Evolutionary conservation across 2,797 vertebrate genomes (phyloP).

Genomic region (Eulemur coronatus): DNA sequence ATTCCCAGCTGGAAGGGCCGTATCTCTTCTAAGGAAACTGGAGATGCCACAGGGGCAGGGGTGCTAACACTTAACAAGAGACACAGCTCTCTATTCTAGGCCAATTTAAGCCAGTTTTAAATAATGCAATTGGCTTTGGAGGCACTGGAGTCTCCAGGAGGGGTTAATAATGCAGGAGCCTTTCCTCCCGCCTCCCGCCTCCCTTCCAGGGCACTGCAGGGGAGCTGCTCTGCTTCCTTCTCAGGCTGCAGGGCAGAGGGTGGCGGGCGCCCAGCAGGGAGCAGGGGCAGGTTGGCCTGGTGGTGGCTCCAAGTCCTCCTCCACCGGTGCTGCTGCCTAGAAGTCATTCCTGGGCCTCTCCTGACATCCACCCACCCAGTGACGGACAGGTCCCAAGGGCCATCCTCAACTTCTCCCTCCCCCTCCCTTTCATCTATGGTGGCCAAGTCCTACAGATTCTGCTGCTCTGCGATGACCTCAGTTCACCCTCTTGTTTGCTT

Average conservation of each 20-base stretch:
- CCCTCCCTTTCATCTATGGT: too few relatives aligned
- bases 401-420: neutral
- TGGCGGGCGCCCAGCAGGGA: neutral
- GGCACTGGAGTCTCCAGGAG: constrained; percentile 30
- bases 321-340: neutral
- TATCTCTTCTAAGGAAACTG: neutral
- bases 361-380: too few relatives aligned
- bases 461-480: neutral
- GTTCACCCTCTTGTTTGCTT: neutral
- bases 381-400: neutral
- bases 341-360: too few relatives aligned
- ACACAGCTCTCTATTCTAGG: constrained; percentile 70
- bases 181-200: constrained; percentile 9
- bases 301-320: neutral
- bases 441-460: neutral
- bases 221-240: neutral
- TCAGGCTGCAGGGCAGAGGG: neutral
- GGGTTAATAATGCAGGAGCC: constrained; percentile 74
- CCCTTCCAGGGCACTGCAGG: neutral
- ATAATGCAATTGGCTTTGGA: constrained; percentile 79
- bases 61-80: constrained; percentile 59
- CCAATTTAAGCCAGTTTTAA: constrained; percentile 73
- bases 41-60: constrained; percentile 28
- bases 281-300: too few relatives aligned
- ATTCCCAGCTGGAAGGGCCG: neutral